Conservation (phyloP, 2,888 invertebrate genomes). For the Lasioglossum oenotherae region DNA sequence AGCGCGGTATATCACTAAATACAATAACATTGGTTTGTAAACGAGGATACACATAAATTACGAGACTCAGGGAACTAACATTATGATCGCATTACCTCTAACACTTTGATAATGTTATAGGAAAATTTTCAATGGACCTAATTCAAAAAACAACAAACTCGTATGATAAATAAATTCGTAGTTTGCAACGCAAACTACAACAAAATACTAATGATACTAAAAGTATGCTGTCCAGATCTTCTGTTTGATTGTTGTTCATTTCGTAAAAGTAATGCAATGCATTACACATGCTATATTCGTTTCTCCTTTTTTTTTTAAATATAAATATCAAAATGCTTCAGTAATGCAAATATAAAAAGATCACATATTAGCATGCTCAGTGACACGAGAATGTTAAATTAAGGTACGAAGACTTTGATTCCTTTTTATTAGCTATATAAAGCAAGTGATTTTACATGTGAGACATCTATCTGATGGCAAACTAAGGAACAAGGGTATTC, state of each 20-base stretch:
- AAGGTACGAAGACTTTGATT: constrained; percentile 53
- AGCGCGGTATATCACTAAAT: constrained; percentile 67
- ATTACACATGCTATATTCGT: constrained; percentile 41
- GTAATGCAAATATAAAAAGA: constrained; percentile 43
- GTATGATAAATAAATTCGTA: constrained; percentile 42
- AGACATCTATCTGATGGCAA: constrained; percentile 23
- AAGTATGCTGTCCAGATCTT: constrained; percentile 15
- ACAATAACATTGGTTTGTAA: constrained; percentile 64
- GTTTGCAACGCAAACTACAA: constrained; percentile 56
- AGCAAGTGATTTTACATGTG: constrained; percentile 38
- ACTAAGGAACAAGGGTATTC: constrained; percentile 21
- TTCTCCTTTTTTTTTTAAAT: constrained; percentile 11
- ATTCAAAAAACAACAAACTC: constrained; percentile 22
- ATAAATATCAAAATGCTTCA: constrained; percentile 38
- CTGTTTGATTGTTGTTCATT: not conserved
- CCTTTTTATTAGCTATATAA: constrained; percentile 31
- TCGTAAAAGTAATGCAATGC: constrained; percentile 42
- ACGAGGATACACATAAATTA: constrained; percentile 48
- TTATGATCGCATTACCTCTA: constrained; percentile 47
- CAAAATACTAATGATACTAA: constrained; percentile 36
- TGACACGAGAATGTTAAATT: constrained; percentile 47
- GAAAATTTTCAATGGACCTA: constrained; percentile 23
- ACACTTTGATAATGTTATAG: constrained; percentile 34
- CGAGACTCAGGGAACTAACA: constrained; percentile 32
- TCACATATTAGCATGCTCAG: constrained; percentile 55